phyloP scores from a whole-genome alignment of 2,797 vertebrate genomes.

The Sylvia borin region DNA sequence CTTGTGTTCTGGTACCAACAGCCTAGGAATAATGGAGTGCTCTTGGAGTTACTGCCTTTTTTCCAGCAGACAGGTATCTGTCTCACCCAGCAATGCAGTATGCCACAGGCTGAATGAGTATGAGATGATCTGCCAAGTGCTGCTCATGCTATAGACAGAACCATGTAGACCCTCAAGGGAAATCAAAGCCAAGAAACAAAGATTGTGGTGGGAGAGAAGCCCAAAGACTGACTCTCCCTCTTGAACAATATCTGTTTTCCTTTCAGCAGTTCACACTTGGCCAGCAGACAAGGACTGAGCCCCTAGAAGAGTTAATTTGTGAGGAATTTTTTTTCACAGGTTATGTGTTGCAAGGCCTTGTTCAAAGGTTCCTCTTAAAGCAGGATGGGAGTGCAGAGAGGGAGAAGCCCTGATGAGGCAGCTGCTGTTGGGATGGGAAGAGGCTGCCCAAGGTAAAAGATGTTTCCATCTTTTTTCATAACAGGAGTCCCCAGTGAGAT shows the following conservation, averaged over 20 bases:
- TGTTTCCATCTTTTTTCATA: neutral
- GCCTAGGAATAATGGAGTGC: neutral
- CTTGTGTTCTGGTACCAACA: neutral
- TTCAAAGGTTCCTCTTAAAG: neutral
- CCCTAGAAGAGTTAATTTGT: neutral
- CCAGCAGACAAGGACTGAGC: neutral
- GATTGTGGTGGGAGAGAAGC: neutral
- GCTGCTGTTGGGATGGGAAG: neutral
- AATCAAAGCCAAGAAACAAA: neutral
- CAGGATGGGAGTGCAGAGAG: neutral
- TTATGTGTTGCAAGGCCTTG: neutral
- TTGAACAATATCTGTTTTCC: neutral
- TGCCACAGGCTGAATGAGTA: neutral
- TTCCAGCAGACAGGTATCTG: neutral
- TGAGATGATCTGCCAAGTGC: neutral
- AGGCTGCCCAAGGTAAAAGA: neutral
- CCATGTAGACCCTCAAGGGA: neutral
- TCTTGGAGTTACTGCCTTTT: neutral
- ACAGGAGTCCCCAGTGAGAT: neutral
- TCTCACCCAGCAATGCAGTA: accelerated
- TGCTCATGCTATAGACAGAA: neutral
- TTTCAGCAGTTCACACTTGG: neutral
- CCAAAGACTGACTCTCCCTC: neutral
- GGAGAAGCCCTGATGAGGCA: neutral
- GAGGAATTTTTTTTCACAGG: neutral